phyloP scores from a whole-genome alignment of 1,140 invertebrate species.

The Arion vulgaris region DNA sequence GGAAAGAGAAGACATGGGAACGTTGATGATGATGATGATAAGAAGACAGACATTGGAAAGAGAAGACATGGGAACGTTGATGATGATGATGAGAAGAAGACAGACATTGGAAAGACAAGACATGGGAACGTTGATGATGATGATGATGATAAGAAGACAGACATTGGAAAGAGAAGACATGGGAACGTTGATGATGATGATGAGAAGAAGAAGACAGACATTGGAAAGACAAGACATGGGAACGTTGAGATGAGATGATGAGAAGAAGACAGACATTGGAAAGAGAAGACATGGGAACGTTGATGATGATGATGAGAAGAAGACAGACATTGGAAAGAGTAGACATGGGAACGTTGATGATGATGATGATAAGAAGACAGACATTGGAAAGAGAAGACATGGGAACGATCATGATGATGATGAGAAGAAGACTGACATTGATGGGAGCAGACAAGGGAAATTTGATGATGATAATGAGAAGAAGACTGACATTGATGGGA shows the following conservation, averaged over 20 bases:
- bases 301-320: too few species aligned
- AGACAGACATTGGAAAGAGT: too few species aligned
- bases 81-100: slow-evolving; percentile 20
- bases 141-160: background rate
- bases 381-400: background rate
- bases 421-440: slow-evolving; percentile 18
- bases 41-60: background rate
- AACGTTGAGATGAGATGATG: too few species aligned
- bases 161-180: background rate
- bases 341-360: background rate
- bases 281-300: too few species aligned
- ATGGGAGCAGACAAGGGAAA: slow-evolving; percentile 1
- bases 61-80: background rate
- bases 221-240: too few species aligned
- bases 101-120: background rate
- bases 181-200: background rate
- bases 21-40: background rate
- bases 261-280: too few species aligned
- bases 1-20: background rate
- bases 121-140: background rate
- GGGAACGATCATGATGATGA: slow-evolving; percentile 7
- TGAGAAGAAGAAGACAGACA: too few species aligned
- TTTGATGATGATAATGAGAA: background rate
- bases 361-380: background rate
- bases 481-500: background rate